phyloP scores from a whole-genome alignment of 2,888 invertebrate genomes.

The Temnothorax unifasciatus region DNA sequence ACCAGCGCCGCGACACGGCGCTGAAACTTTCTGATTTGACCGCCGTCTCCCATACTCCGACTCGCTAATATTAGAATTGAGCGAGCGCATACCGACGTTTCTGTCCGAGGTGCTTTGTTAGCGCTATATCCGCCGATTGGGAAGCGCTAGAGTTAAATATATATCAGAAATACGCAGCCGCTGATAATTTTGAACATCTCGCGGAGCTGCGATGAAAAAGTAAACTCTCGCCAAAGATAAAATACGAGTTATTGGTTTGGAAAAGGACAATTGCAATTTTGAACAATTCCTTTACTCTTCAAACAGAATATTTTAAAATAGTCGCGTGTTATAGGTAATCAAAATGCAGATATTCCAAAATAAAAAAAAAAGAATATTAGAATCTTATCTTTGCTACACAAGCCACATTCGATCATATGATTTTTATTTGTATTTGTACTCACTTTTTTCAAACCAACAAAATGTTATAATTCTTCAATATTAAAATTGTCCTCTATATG shows the following conservation, averaged over 20 bases:
- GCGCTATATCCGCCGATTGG: slow-evolving; percentile 39
- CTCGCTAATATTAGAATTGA: slow-evolving; percentile 75
- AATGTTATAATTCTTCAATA: not conserved
- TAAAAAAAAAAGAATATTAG: not conserved
- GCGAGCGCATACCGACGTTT: slow-evolving; percentile 67
- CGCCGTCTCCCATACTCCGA: slow-evolving; percentile 51
- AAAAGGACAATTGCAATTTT: not conserved
- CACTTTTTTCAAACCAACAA: not conserved
- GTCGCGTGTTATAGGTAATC: not conserved
- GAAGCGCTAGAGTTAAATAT: slow-evolving; percentile 59
- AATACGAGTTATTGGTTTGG: not conserved
- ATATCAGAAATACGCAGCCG: not conserved
- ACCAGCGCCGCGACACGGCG: slow-evolving; percentile 52
- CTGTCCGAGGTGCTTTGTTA: slow-evolving; percentile 62
- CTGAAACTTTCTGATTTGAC: slow-evolving; percentile 76
- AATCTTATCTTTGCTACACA: not conserved
- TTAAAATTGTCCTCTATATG: not conserved
- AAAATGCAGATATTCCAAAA: not conserved
- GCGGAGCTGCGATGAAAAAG: not conserved
- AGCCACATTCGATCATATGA: not conserved
- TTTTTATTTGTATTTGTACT: not conserved
- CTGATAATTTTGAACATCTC: not conserved
- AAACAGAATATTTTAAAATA: not conserved
- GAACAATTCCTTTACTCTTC: not conserved
- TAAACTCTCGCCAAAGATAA: not conserved